Evolutionary conservation across 2,113 vertebrate species (phyloP).

Genomic region (Mesocricetus auratus): DNA sequence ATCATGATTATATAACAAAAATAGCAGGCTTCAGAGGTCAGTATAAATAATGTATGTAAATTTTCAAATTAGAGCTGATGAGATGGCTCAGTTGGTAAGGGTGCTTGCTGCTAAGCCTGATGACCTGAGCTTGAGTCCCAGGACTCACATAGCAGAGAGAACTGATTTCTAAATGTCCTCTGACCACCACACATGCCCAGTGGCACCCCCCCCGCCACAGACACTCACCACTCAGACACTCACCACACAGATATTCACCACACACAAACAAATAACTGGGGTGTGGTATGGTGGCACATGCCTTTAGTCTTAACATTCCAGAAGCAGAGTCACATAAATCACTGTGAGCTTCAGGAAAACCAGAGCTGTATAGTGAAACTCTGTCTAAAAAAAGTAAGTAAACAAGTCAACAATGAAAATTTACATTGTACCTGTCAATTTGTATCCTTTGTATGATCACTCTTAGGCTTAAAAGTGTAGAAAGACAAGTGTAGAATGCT

Average conservation of each 20-base stretch:
- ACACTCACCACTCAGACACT: background rate
- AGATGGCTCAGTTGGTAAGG: background rate
- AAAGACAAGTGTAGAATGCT: background rate
- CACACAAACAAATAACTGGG: background rate
- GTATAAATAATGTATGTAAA: background rate
- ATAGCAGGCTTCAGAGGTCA: background rate
- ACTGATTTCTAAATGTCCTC: background rate
- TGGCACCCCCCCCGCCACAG: background rate
- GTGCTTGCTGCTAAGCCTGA: background rate
- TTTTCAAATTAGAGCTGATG: background rate
- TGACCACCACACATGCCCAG: background rate
- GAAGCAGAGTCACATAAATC: background rate
- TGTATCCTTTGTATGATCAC: background rate
- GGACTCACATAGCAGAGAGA: background rate
- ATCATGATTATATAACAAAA: background rate
- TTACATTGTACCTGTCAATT: background rate
- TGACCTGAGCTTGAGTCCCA: background rate
- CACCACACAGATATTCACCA: background rate
- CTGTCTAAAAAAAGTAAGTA: background rate
- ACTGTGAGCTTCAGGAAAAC: background rate
- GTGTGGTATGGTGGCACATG: background rate
- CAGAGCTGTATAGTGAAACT: background rate
- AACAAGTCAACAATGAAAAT: background rate
- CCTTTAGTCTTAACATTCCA: background rate
- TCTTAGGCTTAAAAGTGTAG: background rate